Evolutionary conservation across 2,113 vertebrate genomes (phyloP).

Genomic region (Nipponia nippon): DNA sequence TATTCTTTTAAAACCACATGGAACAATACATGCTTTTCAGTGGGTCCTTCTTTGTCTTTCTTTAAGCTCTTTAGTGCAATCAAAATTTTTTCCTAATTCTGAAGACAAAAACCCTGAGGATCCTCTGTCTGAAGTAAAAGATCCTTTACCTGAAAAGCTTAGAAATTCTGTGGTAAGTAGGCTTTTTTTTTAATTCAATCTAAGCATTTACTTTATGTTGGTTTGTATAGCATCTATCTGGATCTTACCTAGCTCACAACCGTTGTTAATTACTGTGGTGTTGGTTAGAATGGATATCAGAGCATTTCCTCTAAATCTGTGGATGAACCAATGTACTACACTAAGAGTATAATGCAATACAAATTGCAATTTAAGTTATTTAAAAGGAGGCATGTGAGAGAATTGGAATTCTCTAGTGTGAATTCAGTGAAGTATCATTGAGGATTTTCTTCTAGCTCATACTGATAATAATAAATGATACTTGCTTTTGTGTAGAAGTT

Average conservation of each 20-base stretch:
- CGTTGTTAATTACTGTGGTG: background rate
- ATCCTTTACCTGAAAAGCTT: conserved; percentile 95
- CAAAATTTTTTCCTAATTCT: conserved; percentile 90
- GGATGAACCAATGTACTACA: background rate
- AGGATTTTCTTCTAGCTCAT: background rate
- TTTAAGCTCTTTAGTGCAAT: conserved; percentile 90
- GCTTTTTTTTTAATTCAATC: background rate
- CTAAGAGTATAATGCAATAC: background rate
- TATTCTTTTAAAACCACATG: background rate
- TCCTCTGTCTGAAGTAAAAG: conserved; percentile 93
- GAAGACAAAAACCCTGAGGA: conserved; percentile 98
- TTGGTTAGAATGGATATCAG: background rate
- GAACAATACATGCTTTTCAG: background rate
- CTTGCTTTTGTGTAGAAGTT: background rate
- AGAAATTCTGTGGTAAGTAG: conserved; percentile 91
- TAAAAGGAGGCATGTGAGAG: background rate
- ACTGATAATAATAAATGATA: background rate
- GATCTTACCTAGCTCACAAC: background rate
- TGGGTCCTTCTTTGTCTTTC: background rate
- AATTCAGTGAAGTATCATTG: background rate
- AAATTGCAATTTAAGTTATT: background rate
- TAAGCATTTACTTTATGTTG: background rate
- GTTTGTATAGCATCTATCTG: background rate
- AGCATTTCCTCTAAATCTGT: background rate
- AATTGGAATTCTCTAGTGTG: background rate